These are phyloP conservation scores for Theonella swinhoei DNA, from an alignment of 37 sponge, comb jelly and placozoan species.

Conservation along the genomic window DNA sequence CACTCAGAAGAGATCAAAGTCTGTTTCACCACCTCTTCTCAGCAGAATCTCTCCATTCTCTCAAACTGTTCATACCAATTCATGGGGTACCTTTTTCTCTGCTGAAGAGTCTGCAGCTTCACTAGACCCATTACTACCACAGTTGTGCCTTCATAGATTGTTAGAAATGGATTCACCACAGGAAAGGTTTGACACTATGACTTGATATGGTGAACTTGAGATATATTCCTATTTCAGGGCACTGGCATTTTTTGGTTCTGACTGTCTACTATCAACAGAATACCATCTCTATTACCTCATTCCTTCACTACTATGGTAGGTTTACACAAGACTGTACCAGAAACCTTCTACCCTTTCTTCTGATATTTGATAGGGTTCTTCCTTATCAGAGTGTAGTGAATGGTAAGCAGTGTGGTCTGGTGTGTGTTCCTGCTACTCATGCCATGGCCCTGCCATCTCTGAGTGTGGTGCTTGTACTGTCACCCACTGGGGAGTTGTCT, in stretches of 20 bases:
- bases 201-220: no score
- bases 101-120: conserved; percentile 52
- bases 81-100: conserved; percentile 75
- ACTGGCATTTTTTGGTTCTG: neutral
- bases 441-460: conserved; percentile 19
- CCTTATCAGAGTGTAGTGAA: neutral
- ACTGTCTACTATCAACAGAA: neutral
- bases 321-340: neutral
- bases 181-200: no score
- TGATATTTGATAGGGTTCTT: neutral
- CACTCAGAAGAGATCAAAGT: conserved; percentile 49
- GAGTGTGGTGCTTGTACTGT: conserved; percentile 42
- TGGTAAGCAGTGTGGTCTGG: no score
- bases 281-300: neutral
- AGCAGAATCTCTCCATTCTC: conserved; percentile 55
- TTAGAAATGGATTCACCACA: neutral
- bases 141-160: conserved; percentile 50
- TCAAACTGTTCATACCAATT: conserved; percentile 51
- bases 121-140: conserved; percentile 64
- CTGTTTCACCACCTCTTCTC: conserved; percentile 55
- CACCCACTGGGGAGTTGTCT: neutral
- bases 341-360: neutral
- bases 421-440: conserved; percentile 18
- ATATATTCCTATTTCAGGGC: neutral
- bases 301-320: neutral